Conservation (phyloP, 2,113 vertebrate genomes). For the Rhineura floridana region DNA sequence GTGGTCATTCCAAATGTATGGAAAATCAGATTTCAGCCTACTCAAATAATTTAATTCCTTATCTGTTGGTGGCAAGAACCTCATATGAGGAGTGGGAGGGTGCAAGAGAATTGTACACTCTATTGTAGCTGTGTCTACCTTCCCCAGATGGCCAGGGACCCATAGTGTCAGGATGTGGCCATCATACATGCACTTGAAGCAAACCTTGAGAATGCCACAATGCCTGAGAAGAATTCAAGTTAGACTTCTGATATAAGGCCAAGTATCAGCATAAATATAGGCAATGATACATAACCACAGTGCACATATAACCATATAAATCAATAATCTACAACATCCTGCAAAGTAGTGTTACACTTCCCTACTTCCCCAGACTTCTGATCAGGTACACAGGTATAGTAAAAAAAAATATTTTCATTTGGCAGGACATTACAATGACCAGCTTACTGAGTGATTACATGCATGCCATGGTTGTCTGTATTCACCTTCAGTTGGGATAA, state of each 20-base stretch:
- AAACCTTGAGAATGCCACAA: neutral
- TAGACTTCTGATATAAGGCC: neutral
- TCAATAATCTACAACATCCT: neutral
- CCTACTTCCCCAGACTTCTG: neutral
- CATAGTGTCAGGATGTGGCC: too few species aligned
- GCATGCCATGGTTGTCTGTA: neutral
- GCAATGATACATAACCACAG: neutral
- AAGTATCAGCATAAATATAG: neutral
- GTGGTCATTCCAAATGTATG: too few species aligned
- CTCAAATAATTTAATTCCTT: too few species aligned
- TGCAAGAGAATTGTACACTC: too few species aligned
- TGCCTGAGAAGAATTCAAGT: neutral
- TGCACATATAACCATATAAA: neutral
- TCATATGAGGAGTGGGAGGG: too few species aligned
- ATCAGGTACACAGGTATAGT: neutral
- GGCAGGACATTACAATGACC: neutral
- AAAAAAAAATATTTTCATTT: neutral
- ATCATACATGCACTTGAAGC: neutral
- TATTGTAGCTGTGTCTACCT: too few species aligned
- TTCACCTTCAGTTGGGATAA: neutral
- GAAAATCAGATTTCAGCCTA: too few species aligned
- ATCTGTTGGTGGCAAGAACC: too few species aligned
- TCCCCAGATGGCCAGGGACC: too few species aligned
- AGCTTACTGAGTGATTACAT: neutral
- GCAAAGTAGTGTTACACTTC: neutral